Conservation (phyloP, 2,113 vertebrate species). For the Hydrochoerus hydrochaeris region DNA sequence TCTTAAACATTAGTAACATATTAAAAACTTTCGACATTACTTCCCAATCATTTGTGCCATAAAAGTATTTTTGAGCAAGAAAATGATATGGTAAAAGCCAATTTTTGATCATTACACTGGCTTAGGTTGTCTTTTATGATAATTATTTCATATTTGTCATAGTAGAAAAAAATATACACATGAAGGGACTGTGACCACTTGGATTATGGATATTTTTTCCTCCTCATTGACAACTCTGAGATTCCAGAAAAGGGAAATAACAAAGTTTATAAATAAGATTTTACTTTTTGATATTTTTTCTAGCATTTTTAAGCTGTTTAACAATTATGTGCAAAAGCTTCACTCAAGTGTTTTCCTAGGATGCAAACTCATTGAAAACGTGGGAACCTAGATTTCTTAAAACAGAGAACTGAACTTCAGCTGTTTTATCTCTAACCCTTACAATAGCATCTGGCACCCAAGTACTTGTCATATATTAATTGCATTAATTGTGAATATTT, state of each 20-base stretch:
- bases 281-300: not conserved
- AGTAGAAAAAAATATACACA: not conserved
- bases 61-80: not conserved
- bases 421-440: not conserved
- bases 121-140: not conserved
- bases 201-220: not conserved
- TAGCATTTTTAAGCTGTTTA: not conserved
- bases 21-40: not conserved
- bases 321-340: not conserved
- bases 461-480: not conserved
- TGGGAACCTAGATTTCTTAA: not conserved
- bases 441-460: not conserved
- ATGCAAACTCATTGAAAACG: not conserved
- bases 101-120: not conserved
- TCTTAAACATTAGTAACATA: not conserved
- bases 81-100: not conserved
- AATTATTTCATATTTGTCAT: not conserved
- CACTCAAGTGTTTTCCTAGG: not conserved
- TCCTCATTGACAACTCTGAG: not conserved
- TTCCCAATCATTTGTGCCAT: not conserved
- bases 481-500: conserved; percentile 23
- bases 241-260: not conserved
- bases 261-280: not conserved
- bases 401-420: not conserved
- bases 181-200: not conserved